Conservation (phyloP, 2,797 vertebrate species). For the Leptoclinus maculatus region DNA sequence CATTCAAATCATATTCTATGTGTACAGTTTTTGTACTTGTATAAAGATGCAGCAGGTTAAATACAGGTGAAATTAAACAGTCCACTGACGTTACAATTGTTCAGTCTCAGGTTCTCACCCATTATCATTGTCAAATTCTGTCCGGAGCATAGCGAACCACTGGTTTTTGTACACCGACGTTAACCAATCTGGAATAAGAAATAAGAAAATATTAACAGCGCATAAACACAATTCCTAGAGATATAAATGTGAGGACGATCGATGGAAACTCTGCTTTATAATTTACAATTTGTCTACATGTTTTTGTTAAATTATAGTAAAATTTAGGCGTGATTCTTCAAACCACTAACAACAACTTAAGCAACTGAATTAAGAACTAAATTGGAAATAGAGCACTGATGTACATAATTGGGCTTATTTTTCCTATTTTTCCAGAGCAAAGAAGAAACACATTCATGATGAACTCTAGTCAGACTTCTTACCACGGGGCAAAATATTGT, state of each 20-base stretch:
- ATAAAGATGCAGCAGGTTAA: neutral
- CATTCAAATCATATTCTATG: no score
- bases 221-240: neutral
- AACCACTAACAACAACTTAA: neutral
- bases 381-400: neutral
- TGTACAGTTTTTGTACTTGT: neutral
- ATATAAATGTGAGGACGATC: neutral
- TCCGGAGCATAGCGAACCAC: conserved; percentile 98
- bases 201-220: conserved; percentile 27
- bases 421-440: neutral
- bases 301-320: neutral
- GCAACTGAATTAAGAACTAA: neutral
- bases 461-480: conserved; percentile 46
- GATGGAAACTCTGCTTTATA: neutral
- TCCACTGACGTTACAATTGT: neutral
- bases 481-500: conserved; percentile 93
- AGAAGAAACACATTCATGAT: no score
- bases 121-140: conserved; percentile 95
- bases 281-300: neutral
- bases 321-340: neutral
- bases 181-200: conserved; percentile 88
- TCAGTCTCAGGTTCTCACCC: conserved; percentile 84
- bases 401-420: neutral
- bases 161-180: conserved; percentile 94
- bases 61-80: neutral